Base-by-base conservation (phyloP, 2,888 invertebrate genomes). In the Hirtodrosophila cameraria region DNA sequence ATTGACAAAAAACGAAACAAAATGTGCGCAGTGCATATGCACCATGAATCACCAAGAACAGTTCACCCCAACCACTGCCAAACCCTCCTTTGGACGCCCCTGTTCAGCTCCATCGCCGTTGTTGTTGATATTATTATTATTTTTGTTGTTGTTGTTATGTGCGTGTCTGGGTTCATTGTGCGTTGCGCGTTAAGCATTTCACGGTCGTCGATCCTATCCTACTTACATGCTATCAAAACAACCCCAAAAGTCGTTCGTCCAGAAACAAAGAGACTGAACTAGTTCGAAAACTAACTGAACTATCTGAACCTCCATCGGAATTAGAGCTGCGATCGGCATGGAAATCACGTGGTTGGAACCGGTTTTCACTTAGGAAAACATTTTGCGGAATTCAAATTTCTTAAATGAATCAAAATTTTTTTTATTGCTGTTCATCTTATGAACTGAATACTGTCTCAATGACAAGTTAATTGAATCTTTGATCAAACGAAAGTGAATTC, bases 121-220 rank as follows among this genome's bases (percentile, higher is more conserved):
- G 30, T 28, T 27, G 16, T 38, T 54, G 5, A 48, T 33, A n/a
- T 42, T 39, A 8, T 38, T 27, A 27, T 30, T 48, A n/a, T 52
- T 68, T 12, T 38, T 53, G 25, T 38, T 63, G 33, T 45, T 41
- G 28, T 63, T 62, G 50, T 31, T 52, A 53, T 70, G 67, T 71
- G 70, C 65, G 75, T 61, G 63, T 53, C 28, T 57, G 79, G 58
- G 83, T 82, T 82, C 83, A 85, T 79, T 87, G 86, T 75, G 87
- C 86, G 87, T 79, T 75, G 67, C 66, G 75, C 69, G 41, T 58
- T 66, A 50, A 55, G 48, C 77, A 86, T 79, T 79, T 82, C 86
- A 87, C 86, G 82, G 82, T 87, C 82, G 80, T 87, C 87, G 82
- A 87, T 82, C 87, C 82, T 87, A 87, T 82, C 87, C 82, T 87